A percentile compares a stretch with the other conserved stretches of the same genome.
Evolutionary conservation across 2,888 invertebrate genomes (phyloP).

Genomic region (Tetragnatha montana): DNA sequence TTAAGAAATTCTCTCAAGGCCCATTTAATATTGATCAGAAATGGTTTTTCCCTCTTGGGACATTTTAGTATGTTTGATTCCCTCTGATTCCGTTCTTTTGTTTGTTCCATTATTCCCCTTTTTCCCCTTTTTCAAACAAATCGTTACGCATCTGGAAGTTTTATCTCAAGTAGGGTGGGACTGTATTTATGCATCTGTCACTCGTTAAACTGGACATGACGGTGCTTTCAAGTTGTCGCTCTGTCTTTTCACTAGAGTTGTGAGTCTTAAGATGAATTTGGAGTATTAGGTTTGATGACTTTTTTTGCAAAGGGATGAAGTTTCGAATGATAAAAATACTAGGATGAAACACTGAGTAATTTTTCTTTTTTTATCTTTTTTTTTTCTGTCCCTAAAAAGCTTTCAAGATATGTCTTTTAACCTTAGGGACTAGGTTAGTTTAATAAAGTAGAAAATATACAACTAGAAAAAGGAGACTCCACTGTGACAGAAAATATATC

Average conservation of each 20-base stretch:
- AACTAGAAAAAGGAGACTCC: too few relatives aligned
- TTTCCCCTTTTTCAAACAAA: not conserved
- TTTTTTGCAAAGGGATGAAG: too few relatives aligned
- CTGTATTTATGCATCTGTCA: not conserved
- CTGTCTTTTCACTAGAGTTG: not conserved
- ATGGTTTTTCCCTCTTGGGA: not conserved
- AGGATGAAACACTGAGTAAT: too few relatives aligned
- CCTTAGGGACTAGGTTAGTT: too few relatives aligned
- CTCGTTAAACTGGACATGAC: not conserved
- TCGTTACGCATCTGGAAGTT: not conserved
- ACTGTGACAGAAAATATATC: too few relatives aligned
- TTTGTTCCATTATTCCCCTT: not conserved
- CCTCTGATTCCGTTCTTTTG: not conserved
- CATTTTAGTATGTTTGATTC: not conserved
- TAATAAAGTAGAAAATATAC: too few relatives aligned
- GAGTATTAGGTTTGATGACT: too few relatives aligned
- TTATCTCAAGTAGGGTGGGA: not conserved
- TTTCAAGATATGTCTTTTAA: too few relatives aligned
- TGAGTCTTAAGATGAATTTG: too few relatives aligned
- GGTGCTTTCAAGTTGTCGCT: not conserved
- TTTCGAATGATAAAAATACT: too few relatives aligned
- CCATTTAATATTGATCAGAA: not conserved
- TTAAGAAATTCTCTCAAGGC: not conserved
- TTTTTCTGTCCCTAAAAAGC: too few relatives aligned
- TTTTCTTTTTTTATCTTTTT: too few relatives aligned